phyloP scores from a whole-genome alignment of 2,888 invertebrate species.

The Sminthurides aquaticus region DNA sequence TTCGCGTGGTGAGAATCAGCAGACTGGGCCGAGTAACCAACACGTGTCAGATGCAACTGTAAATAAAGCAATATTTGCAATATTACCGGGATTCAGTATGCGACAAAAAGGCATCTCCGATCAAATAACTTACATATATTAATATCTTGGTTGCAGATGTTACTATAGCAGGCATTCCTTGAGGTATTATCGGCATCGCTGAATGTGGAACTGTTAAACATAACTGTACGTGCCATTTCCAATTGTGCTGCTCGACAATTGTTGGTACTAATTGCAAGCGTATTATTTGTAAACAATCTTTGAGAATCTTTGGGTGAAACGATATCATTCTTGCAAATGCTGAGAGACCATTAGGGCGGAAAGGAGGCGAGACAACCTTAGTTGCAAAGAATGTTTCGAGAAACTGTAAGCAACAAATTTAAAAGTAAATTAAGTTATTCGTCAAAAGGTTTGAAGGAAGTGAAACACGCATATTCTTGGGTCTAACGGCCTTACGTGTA shows the following conservation, averaged over 20 bases:
- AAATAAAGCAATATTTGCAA: slow-evolving; percentile 37
- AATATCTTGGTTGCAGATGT: slow-evolving; percentile 80
- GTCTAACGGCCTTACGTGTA: slow-evolving; percentile 58
- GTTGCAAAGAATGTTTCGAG: slow-evolving; percentile 89
- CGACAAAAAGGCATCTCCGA: no score
- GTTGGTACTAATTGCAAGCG: slow-evolving; percentile 54
- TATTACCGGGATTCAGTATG: slow-evolving; percentile 4
- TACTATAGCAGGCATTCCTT: slow-evolving; percentile 78
- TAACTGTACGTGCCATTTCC: slow-evolving; percentile 86
- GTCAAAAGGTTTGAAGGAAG: slow-evolving; percentile 3
- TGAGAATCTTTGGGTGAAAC: slow-evolving; percentile 75
- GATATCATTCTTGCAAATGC: slow-evolving; percentile 79
- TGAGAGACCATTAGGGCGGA: slow-evolving; percentile 77
- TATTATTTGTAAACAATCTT: slow-evolving; percentile 87
- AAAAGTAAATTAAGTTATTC: slow-evolving; percentile 8
- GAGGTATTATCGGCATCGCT: slow-evolving; percentile 76
- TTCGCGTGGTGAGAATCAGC: slow-evolving; percentile 5
- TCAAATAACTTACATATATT: slow-evolving; percentile 85
- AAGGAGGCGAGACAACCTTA: slow-evolving; percentile 80
- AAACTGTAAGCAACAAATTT: slow-evolving; percentile 51
- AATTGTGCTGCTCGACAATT: slow-evolving; percentile 53
- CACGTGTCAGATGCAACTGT: slow-evolving; percentile 67
- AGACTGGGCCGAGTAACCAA: slow-evolving; percentile 44
- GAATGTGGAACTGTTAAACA: slow-evolving; percentile 87
- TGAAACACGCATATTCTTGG: neutral